Conservation (phyloP, 2,113 vertebrate genomes). For the Malurus cyaneus region DNA sequence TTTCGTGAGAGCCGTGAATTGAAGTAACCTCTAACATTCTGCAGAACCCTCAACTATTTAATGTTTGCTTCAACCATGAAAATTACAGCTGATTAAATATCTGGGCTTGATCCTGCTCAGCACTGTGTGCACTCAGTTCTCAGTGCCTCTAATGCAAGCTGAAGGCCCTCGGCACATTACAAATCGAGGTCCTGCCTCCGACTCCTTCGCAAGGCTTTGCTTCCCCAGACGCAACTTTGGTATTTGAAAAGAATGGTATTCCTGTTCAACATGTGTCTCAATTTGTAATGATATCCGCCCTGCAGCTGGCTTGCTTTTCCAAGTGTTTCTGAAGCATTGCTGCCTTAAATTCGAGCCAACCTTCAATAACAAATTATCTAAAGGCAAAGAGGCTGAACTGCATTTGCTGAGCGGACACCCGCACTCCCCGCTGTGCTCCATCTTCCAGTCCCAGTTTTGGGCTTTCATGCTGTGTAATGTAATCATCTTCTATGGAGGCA, state of each 20-base stretch:
- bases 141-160: neutral
- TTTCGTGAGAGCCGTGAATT: neutral
- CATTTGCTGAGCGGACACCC: conserved; percentile 37
- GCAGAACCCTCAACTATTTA: conserved; percentile 28
- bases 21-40: conserved; percentile 29
- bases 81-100: conserved; percentile 35
- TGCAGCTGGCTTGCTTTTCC: conserved; percentile 74
- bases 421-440: conserved; percentile 11
- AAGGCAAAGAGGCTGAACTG: conserved; percentile 59
- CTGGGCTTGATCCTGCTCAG: conserved; percentile 13
- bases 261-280: conserved; percentile 71
- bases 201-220: conserved; percentile 54
- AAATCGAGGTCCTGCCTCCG: neutral
- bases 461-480: conserved; percentile 43
- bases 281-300: conserved; percentile 73
- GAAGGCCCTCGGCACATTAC: neutral
- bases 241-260: conserved; percentile 72
- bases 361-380: conserved; percentile 72
- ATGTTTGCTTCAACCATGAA: conserved; percentile 2
- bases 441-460: conserved; percentile 51
- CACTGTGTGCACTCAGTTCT: neutral
- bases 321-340: conserved; percentile 72
- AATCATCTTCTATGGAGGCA: conserved; percentile 54
- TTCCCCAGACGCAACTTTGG: conserved; percentile 61
- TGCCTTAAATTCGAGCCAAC: conserved; percentile 69